Conservation (phyloP, 2,888 invertebrate species). For the Hydrotaea diabolus region DNA sequence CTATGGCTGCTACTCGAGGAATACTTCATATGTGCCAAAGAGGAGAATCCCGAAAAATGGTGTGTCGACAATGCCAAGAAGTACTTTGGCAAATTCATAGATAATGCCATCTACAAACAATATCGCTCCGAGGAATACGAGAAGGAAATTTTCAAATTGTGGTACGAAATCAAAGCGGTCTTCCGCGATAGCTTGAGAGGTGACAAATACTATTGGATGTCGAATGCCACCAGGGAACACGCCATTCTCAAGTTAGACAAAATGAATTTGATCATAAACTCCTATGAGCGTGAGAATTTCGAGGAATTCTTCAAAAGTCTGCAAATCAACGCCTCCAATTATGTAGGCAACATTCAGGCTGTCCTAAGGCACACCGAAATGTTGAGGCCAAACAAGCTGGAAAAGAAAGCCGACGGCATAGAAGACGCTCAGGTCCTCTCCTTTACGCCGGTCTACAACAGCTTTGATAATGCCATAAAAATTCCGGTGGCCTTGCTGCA, state of each 20-base stretch:
- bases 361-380: conserved; percentile 66
- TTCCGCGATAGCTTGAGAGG: conserved; percentile 72
- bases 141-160: conserved; percentile 72
- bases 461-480: conserved; percentile 73
- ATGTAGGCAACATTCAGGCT: conserved; percentile 73
- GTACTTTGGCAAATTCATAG: conserved; percentile 73
- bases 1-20: conserved; percentile 73
- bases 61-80: conserved; percentile 72
- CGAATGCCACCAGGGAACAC: conserved; percentile 71
- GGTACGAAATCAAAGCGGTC: conserved; percentile 73
- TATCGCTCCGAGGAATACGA: conserved; percentile 71
- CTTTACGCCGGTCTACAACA: conserved; percentile 73
- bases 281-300: conserved; percentile 74
- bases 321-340: conserved; percentile 69
- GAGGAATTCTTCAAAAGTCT: conserved; percentile 69
- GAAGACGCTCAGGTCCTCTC: conserved; percentile 67
- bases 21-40: conserved; percentile 68
- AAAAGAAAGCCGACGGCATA: conserved; percentile 59
- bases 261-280: conserved; percentile 74
- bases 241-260: conserved; percentile 73
- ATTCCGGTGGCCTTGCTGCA: conserved; percentile 76
- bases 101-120: conserved; percentile 73
- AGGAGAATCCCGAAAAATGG: conserved; percentile 62
- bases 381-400: conserved; percentile 49
- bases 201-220: conserved; percentile 76